Base-by-base conservation (phyloP, 2,888 invertebrate genomes). In the Cheilosia scutellata region DNA sequence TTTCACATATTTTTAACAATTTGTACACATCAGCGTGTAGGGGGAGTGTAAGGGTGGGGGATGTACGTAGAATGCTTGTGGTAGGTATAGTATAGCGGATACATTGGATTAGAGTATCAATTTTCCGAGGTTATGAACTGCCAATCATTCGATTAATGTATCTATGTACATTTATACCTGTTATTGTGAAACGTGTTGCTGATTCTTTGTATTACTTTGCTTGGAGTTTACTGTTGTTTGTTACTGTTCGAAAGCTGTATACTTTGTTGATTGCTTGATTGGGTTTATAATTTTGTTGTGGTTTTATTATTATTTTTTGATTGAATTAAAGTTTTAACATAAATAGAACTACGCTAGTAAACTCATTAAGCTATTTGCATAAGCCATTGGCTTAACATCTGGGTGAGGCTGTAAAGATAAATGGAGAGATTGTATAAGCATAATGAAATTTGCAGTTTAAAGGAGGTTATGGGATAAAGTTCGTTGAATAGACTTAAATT, bases 361-460 rank as follows among this genome's bases (percentile, higher is more conserved):
- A 92, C 94, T 96, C 93, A 97, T 94, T 92, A 97, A 93, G 75
- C 96, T 95, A 92, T 96, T 97, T 89, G 98, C 98, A 93, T 99
- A 99, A 87, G 97, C 97, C 99, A 99, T 99, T 84, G 99, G 98
- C 93, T 97, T 97, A 87, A 99, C 97, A 93, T 98, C 96, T 20
- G 99, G 99, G 94, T 99, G 99, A 90, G 98, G 96, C 97, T 98
- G 94, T 87, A 96, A 96, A 87, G 89, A 90, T 91, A 90, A 90
- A 40, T 55, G 71, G 11, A 27, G 4, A 37, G 37, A 11, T 37
- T 11, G 37, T 9, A 37, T 37, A 37, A 37, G 37, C 11, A 11
- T 9, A 3, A 29, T 29, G 5, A 29, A 29, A 29, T 29, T 4
- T 29, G 29, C 0, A 3, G 3, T 29, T 29, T 29, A 29, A 29